Evolutionary conservation across 92 coral and sea anemone genomes (phyloP).

Genomic region (Umimayanthus kanabou): DNA sequence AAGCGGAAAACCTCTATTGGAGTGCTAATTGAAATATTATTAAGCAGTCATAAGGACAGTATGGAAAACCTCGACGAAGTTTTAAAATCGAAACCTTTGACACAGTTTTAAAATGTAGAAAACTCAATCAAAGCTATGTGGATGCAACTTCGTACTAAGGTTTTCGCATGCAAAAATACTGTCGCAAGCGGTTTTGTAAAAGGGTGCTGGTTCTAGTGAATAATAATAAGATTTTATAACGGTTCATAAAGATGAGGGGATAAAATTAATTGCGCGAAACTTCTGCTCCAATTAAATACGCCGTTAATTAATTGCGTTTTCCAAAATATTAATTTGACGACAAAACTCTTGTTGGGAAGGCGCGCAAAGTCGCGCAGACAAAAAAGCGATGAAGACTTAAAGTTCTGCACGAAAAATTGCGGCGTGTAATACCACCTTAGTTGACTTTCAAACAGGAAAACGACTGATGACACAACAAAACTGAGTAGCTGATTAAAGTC

Average conservation of each 20-base stretch:
- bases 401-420: too few relatives aligned
- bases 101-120: background rate
- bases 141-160: background rate
- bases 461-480: too few relatives aligned
- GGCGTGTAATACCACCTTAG: too few relatives aligned
- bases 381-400: too few relatives aligned
- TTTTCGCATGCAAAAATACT: background rate
- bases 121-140: background rate
- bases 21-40: background rate
- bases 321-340: background rate
- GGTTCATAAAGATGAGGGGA: background rate
- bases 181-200: background rate
- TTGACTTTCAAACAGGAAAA: too few relatives aligned
- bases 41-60: background rate
- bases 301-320: background rate
- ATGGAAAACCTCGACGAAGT: too few relatives aligned
- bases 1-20: background rate
- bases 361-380: background rate
- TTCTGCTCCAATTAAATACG: background rate
- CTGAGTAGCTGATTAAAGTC: too few relatives aligned
- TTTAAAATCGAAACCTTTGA: too few relatives aligned
- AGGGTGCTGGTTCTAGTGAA: background rate
- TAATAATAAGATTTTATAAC: too few relatives aligned
- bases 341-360: background rate
- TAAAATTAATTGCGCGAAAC: background rate